Conservation (phyloP, 2,888 invertebrate genomes). For the Agriopis marginaria region DNA sequence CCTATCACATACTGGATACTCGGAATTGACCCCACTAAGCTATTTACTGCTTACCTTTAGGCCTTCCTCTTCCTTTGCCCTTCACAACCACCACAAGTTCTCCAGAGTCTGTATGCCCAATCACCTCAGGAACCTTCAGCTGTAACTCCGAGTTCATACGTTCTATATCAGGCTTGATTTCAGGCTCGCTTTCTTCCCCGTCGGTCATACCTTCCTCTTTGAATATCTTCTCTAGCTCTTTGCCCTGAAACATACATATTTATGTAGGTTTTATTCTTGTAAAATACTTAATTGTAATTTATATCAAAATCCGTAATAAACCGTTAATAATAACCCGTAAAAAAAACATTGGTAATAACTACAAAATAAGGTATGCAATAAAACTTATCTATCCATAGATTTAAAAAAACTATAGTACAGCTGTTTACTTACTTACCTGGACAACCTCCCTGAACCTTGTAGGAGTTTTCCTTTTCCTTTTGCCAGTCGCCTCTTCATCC, state of each 20-base stretch:
- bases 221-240: constrained; percentile 91
- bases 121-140: constrained; percentile 83
- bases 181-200: constrained; percentile 83
- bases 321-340: no score
- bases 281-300: no score
- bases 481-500: constrained; percentile 84
- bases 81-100: constrained; percentile 88
- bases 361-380: no score
- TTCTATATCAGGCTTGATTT: constrained; percentile 55
- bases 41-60: constrained; percentile 68
- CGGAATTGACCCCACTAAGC: no score
- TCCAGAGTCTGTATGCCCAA: constrained; percentile 89
- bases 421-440: constrained; percentile 75
- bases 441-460: constrained; percentile 86
- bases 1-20: no score
- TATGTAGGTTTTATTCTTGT: background rate
- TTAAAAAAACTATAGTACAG: no score
- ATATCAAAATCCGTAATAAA: no score
- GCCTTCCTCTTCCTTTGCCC: constrained; percentile 84
- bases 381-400: no score
- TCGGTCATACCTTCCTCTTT: constrained; percentile 90
- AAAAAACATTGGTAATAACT: no score
- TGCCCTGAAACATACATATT: constrained; percentile 83
- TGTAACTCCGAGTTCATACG: constrained; percentile 48
- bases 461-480: constrained; percentile 89